Conservation (phyloP, 1,140 invertebrate genomes). For the Sinella curviseta region DNA sequence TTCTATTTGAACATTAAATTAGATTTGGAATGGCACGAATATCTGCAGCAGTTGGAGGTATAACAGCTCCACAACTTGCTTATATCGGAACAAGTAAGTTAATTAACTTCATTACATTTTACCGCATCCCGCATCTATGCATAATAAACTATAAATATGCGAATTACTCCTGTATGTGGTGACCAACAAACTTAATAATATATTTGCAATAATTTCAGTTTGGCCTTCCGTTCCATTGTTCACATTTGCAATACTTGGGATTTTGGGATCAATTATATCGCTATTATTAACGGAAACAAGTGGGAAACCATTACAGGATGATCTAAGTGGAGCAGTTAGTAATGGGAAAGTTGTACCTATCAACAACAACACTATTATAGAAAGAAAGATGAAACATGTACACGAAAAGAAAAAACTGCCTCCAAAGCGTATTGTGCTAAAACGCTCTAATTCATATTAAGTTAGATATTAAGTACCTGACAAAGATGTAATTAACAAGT, state of each 20-base stretch:
- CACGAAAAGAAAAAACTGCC: neutral
- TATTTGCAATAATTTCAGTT: neutral
- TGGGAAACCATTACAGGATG: constrained; percentile 39
- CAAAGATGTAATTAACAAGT: neutral
- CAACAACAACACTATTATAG: neutral
- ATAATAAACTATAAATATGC: neutral
- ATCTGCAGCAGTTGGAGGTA: constrained; percentile 6
- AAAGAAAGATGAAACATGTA: neutral
- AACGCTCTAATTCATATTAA: neutral
- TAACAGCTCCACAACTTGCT: constrained; percentile 16
- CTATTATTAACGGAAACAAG: constrained; percentile 37
- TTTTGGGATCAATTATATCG: constrained; percentile 34
- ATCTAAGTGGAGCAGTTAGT: neutral
- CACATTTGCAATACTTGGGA: constrained; percentile 30
- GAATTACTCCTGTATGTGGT: no score
- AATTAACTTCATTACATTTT: neutral
- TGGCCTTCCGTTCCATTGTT: constrained; percentile 39
- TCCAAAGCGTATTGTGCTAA: neutral
- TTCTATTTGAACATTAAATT: no score
- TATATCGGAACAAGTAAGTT: constrained; percentile 26
- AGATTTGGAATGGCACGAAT: constrained; percentile 25
- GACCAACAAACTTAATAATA: no score
- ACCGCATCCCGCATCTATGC: neutral
- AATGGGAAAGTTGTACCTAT: neutral
- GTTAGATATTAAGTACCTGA: neutral